Conservation (phyloP, 92 coral and sea anemone species). For the Parazoanthus darwini region DNA sequence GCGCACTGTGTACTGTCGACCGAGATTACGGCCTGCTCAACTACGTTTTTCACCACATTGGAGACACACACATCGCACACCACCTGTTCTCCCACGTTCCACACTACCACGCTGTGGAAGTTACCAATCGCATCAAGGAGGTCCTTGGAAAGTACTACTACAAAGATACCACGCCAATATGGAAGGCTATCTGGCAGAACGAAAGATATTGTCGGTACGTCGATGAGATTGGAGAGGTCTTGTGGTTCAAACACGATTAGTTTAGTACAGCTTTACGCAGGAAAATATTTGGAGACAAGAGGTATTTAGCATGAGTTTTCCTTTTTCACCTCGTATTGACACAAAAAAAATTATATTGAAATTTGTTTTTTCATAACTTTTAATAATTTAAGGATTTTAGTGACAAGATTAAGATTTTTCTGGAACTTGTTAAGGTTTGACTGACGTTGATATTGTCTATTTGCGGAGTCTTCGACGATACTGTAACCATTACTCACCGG, state of each 20-base stretch:
- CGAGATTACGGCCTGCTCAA: constrained; percentile 64
- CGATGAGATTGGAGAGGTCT: constrained; percentile 44
- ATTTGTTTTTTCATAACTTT: too few species aligned
- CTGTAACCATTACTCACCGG: too few species aligned
- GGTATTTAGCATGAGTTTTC: too few species aligned
- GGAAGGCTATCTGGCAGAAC: constrained; percentile 64
- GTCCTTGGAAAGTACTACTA: constrained; percentile 57
- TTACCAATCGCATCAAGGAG: constrained; percentile 44
- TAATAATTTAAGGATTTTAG: too few species aligned
- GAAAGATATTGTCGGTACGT: constrained; percentile 67
- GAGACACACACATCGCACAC: constrained; percentile 64
- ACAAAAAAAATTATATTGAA: too few species aligned
- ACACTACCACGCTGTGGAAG: constrained; percentile 71
- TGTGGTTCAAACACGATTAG: constrained; percentile 63
- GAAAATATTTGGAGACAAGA: too few species aligned
- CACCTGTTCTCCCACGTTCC: constrained; percentile 64
- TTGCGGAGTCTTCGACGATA: too few species aligned
- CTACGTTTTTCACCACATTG: constrained; percentile 66
- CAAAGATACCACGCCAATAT: constrained; percentile 55
- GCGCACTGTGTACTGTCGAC: constrained; percentile 67
- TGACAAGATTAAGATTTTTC: too few species aligned
- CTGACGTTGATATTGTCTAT: too few species aligned
- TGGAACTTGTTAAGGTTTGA: too few species aligned
- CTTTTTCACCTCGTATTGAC: too few species aligned
- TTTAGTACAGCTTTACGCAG: neutral